A percentile compares a stretch with the other conserved stretches of the same genome.
Conservation (phyloP, 2,888 invertebrate genomes). For the Graphium colonna region DNA sequence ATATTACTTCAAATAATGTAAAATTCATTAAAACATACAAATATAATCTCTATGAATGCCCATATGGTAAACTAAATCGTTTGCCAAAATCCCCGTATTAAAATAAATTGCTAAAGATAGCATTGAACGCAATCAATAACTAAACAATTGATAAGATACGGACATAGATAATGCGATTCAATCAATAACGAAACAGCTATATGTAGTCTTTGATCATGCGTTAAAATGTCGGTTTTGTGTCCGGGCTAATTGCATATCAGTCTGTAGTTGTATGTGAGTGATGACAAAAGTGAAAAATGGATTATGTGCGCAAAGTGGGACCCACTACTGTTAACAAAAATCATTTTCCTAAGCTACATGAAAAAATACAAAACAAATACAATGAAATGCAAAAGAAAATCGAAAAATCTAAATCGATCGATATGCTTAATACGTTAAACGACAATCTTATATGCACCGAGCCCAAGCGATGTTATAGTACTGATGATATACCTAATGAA, state of each 20-base stretch:
- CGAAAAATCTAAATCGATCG: slow-evolving; percentile 64
- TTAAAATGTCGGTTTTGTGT: slow-evolving; percentile 8
- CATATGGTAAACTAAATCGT: neutral
- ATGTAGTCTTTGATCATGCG: slow-evolving; percentile 14
- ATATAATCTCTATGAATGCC: neutral
- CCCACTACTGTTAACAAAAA: slow-evolving; percentile 37
- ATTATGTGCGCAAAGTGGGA: slow-evolving; percentile 33
- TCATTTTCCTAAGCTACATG: slow-evolving; percentile 56
- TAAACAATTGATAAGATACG: slow-evolving; percentile 46
- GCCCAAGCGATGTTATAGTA: slow-evolving; percentile 37
- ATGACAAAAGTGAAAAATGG: slow-evolving; percentile 37
- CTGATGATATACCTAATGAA: slow-evolving; percentile 36
- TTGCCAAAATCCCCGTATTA: slow-evolving; percentile 9
- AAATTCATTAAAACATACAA: no score
- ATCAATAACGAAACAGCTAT: slow-evolving; percentile 28
- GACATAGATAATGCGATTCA: slow-evolving; percentile 26
- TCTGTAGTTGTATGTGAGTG: slow-evolving; percentile 1
- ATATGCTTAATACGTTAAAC: slow-evolving; percentile 42
- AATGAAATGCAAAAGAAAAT: slow-evolving; percentile 61
- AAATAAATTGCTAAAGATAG: slow-evolving; percentile 34
- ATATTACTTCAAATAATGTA: no score
- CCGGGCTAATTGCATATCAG: neutral
- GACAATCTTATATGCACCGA: slow-evolving; percentile 45
- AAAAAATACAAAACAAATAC: slow-evolving; percentile 61
- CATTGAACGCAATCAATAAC: slow-evolving; percentile 61